A percentile compares a stretch with the other conserved stretches of the same genome.
phyloP scores from a whole-genome alignment of 1,140 invertebrate species.

The Protaetia brevitarsis region DNA sequence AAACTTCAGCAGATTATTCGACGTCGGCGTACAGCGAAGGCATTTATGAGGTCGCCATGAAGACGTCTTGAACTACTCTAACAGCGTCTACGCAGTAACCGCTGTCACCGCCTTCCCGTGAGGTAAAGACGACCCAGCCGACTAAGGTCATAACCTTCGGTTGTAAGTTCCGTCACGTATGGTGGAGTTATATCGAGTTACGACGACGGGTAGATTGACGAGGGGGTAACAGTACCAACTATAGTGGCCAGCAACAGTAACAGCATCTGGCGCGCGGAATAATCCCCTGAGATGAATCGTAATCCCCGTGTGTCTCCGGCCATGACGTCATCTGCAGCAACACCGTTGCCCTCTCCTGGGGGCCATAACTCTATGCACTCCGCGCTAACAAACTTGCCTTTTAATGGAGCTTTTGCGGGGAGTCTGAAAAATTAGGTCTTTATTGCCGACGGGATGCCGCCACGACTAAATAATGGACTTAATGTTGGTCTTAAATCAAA shows the following conservation, averaged over 20 bases:
- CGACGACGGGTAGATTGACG: background rate
- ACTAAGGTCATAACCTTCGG: background rate
- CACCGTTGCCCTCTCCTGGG: constrained; percentile 9
- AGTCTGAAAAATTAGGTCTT: constrained; percentile 21
- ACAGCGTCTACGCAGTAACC: background rate
- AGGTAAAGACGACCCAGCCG: background rate
- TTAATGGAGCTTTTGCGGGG: constrained; percentile 20
- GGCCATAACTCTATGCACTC: constrained; percentile 9
- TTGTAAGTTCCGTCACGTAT: constrained; percentile 5
- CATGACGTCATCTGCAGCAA: constrained; percentile 16
- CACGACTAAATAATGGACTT: constrained; percentile 20
- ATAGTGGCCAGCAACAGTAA: background rate
- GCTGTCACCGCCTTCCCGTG: background rate
- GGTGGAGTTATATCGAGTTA: constrained; percentile 1
- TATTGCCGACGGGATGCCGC: constrained; percentile 1
- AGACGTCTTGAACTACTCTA: background rate
- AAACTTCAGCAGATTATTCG: background rate
- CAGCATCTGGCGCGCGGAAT: constrained; percentile 14
- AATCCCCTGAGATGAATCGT: constrained; percentile 21
- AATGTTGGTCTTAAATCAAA: constrained; percentile 15
- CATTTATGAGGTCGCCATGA: background rate
- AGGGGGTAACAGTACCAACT: background rate
- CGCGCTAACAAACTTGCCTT: constrained; percentile 21
- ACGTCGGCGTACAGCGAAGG: background rate
- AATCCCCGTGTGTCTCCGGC: constrained; percentile 15